These are phyloP conservation scores for Panonychus citri DNA, from an alignment of 1,140 invertebrate species.

Conservation along the genomic window DNA sequence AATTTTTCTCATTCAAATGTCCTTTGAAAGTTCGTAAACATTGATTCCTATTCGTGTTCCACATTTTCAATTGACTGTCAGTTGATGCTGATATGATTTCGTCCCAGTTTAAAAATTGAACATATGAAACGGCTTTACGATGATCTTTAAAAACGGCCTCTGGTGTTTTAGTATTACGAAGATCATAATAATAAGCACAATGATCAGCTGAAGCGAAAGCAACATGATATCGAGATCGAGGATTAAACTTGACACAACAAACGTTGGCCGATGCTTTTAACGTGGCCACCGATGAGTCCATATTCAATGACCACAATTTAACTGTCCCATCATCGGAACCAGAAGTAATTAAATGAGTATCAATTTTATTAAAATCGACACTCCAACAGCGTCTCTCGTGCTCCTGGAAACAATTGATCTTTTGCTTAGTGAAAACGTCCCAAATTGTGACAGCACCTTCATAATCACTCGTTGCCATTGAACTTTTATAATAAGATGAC, in stretches of 20 bases:
- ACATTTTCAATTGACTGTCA: constrained; percentile 78
- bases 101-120: constrained; percentile 68
- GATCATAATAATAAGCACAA: constrained; percentile 87
- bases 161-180: constrained; percentile 58
- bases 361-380: constrained; percentile 80
- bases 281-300: constrained; percentile 60
- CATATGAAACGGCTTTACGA: constrained; percentile 83
- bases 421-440: constrained; percentile 61
- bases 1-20: constrained; percentile 89
- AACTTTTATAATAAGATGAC: constrained; percentile 75
- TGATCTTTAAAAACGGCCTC: constrained; percentile 71
- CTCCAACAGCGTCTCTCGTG: constrained; percentile 92
- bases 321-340: constrained; percentile 85
- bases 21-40: constrained; percentile 69
- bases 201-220: constrained; percentile 90
- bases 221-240: constrained; percentile 53
- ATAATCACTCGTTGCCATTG: constrained; percentile 79
- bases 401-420: constrained; percentile 42
- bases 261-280: constrained; percentile 83
- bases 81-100: constrained; percentile 86
- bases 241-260: constrained; percentile 91
- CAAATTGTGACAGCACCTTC: constrained; percentile 80
- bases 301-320: constrained; percentile 74
- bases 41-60: constrained; percentile 52
- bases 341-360: constrained; percentile 69